Evolutionary conservation across 1,140 invertebrate species (phyloP).

Genomic region (Alviniconcha marisindica): DNA sequence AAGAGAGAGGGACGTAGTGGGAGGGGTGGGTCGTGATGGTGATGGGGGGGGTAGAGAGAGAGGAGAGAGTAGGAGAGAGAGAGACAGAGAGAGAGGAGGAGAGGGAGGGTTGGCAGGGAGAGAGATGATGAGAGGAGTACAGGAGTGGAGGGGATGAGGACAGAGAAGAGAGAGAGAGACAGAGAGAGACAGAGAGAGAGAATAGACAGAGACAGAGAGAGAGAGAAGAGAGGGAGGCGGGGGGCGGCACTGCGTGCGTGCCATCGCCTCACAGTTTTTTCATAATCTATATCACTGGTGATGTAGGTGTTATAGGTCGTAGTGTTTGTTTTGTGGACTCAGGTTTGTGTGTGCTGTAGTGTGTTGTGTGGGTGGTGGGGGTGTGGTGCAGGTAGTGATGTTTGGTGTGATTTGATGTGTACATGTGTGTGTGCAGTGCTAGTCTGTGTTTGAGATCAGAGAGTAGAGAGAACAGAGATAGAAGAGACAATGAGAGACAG

Average conservation of each 20-base stretch:
- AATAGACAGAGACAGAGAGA: not conserved
- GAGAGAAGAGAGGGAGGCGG: not conserved
- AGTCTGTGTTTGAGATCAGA: too few species aligned
- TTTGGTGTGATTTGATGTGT: too few species aligned
- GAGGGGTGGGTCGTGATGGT: not conserved
- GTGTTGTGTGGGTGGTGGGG: too few species aligned
- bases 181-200: not conserved
- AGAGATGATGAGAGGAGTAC: not conserved
- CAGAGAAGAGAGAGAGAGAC: not conserved
- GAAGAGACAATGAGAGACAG: too few species aligned
- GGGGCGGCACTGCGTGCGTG: not conserved
- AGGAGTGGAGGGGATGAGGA: not conserved
- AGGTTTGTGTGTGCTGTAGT: too few species aligned
- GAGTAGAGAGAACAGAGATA: too few species aligned
- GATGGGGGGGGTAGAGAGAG: not conserved
- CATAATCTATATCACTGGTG: not conserved
- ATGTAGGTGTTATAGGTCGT: not conserved
- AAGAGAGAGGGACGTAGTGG: not conserved
- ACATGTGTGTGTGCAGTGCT: too few species aligned
- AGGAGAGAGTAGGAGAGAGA: not conserved
- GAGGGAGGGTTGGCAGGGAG: not conserved
- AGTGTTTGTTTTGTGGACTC: not conserved
- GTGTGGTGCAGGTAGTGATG: too few species aligned
- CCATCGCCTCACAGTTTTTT: not conserved
- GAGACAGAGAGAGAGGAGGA: conserved; percentile 3